A percentile compares a stretch with the other conserved stretches of the same genome.
These are phyloP conservation scores for Eristalis intricaria DNA, from an alignment of 2,888 invertebrate genomes.

Conservation along the genomic window DNA sequence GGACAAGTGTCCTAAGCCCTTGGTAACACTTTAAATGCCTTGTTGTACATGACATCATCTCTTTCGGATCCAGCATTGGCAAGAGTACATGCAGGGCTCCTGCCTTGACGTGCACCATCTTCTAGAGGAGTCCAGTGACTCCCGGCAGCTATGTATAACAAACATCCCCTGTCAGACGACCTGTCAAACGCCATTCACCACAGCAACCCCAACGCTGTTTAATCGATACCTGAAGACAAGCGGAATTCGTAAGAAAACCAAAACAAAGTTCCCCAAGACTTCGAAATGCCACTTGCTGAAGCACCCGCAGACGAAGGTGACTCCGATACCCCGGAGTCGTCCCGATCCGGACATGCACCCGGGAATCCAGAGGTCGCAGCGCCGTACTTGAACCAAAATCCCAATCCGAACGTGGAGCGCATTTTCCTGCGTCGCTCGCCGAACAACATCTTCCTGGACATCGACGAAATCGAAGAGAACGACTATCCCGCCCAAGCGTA, in stretches of 20 bases:
- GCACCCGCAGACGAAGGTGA: conserved; percentile 76
- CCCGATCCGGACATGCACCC: conserved; percentile 76
- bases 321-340: conserved; percentile 77
- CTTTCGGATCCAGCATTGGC: too few species aligned
- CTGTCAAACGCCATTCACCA: conserved; percentile 1
- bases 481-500: conserved; percentile 79
- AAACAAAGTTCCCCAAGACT: not conserved
- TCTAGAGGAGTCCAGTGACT: too few species aligned
- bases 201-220: conserved; percentile 25
- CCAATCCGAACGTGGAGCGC: conserved; percentile 39
- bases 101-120: too few species aligned
- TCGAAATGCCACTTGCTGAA: conserved; percentile 77
- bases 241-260: conserved; percentile 16
- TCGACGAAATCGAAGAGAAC: conserved; percentile 77
- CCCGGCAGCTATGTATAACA: not conserved
- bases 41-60: too few species aligned
- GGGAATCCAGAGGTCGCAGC: conserved; percentile 36
- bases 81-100: too few species aligned
- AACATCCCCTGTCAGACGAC: not conserved
- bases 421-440: conserved; percentile 48
- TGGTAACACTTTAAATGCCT: too few species aligned
- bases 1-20: too few species aligned
- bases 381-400: conserved; percentile 37
- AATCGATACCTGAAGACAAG: conserved; percentile 24
- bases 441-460: conserved; percentile 73